These are phyloP conservation scores for Calidris pugnax DNA, from an alignment of 2,113 vertebrate species.

Conservation along the genomic window DNA sequence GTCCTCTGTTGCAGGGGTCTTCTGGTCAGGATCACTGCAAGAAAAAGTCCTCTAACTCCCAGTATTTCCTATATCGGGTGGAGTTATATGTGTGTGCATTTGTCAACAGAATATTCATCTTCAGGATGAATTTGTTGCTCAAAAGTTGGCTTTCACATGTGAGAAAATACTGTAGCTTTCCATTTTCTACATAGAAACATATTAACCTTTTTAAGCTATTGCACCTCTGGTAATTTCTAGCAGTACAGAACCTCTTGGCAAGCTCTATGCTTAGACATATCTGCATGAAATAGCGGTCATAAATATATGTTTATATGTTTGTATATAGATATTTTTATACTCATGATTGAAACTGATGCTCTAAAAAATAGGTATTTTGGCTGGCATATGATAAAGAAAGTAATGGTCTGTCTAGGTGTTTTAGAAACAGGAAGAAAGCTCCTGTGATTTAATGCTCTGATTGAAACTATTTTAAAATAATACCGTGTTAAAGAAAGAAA, in stretches of 20 bases:
- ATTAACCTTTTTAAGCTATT: not conserved
- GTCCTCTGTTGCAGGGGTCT: not conserved
- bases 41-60: not conserved
- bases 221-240: not conserved
- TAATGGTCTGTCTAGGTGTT: not conserved
- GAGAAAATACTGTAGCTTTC: not conserved
- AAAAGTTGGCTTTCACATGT: not conserved
- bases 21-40: not conserved
- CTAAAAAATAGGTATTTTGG: not conserved
- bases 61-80: not conserved
- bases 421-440: not conserved
- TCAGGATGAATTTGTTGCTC: not conserved
- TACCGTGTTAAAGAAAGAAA: not conserved
- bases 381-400: not conserved
- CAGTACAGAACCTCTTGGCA: not conserved
- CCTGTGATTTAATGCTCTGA: not conserved
- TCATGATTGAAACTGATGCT: not conserved
- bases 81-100: not conserved
- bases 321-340: not conserved
- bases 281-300: not conserved
- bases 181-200: not conserved
- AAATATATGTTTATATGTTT: not conserved
- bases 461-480: not conserved
- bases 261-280: not conserved
- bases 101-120: not conserved